Percentiles rank a stretch among this genome's conserved stretches.
Conservation (phyloP, 2,888 invertebrate genomes). For the Phyllotreta cruciferae region DNA sequence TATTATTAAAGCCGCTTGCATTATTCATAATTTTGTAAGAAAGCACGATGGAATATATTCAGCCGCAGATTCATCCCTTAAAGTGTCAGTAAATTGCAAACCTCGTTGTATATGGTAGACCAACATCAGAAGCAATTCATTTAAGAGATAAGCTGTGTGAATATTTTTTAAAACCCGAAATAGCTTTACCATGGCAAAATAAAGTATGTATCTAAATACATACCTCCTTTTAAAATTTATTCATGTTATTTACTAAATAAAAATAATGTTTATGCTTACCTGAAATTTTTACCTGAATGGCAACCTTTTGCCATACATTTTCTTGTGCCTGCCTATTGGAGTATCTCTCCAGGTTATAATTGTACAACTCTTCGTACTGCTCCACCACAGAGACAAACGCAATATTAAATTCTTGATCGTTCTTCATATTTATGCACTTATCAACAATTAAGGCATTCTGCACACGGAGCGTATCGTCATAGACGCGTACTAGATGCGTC, state of each 20-base stretch:
- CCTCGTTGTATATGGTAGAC: constrained; percentile 25
- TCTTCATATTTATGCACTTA: too few relatives aligned
- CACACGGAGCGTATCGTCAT: too few relatives aligned
- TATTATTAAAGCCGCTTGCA: constrained; percentile 24
- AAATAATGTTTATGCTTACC: constrained; percentile 25
- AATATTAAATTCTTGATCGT: too few relatives aligned
- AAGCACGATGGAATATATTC: constrained; percentile 26
- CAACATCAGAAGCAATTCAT: constrained; percentile 25
- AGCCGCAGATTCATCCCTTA: constrained; percentile 25
- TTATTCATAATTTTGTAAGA: constrained; percentile 28
- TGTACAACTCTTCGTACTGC: constrained; percentile 20
- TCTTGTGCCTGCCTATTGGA: constrained; percentile 27
- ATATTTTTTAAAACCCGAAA: too few relatives aligned
- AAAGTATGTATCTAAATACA: too few relatives aligned
- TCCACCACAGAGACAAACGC: constrained; percentile 20
- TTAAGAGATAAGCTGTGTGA: constrained; percentile 18
- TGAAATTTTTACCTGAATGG: constrained; percentile 29
- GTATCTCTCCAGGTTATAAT: constrained; percentile 29
- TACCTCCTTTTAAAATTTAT: background rate
- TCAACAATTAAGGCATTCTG: too few relatives aligned
- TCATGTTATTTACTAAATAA: background rate
- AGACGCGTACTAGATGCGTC: too few relatives aligned
- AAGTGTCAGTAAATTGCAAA: constrained; percentile 24
- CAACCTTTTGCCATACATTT: constrained; percentile 29
- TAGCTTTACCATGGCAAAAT: constrained; percentile 29